Percentiles rank a stretch among this genome's conserved stretches.
These are phyloP conservation scores for Timandra comae DNA, from an alignment of 2,888 invertebrate genomes.

Conservation along the genomic window DNA sequence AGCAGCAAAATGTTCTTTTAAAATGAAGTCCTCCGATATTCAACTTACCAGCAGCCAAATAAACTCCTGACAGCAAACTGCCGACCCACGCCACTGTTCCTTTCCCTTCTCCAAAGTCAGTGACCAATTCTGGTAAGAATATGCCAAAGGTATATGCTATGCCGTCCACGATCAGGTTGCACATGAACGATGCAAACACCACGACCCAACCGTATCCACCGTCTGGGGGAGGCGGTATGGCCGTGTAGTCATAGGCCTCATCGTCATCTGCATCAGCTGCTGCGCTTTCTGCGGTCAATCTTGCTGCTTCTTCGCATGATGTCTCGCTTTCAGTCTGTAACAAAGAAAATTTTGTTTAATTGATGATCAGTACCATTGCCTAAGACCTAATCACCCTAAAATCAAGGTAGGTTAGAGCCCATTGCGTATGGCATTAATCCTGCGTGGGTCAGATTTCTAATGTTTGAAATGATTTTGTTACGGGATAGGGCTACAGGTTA, in stretches of 20 bases:
- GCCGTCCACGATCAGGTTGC: conserved; percentile 98
- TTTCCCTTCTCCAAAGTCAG: conserved; percentile 89
- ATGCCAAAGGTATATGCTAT: conserved; percentile 99
- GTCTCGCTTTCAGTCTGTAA: conserved; percentile 91
- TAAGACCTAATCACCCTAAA: no score
- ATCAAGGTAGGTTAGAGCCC: no score
- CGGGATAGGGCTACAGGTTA: no score
- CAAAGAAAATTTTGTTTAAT: no score
- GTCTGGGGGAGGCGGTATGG: conserved; percentile 91
- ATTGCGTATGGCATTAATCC: no score
- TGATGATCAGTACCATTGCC: no score
- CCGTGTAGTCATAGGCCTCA: conserved; percentile 81
- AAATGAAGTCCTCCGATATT: no score
- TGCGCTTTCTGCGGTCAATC: conserved; percentile 82
- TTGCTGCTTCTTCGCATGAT: conserved; percentile 89
- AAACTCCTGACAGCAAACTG: conserved; percentile 95
- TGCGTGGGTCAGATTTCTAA: no score
- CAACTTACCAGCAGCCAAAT: conserved; percentile 91
- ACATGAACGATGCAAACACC: conserved; percentile 97
- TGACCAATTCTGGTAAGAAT: conserved; percentile 88
- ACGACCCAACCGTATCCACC: conserved; percentile 96
- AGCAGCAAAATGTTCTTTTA: no score
- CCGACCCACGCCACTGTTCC: conserved; percentile 96
- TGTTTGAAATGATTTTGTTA: no score
- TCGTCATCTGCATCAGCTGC: conserved; percentile 76